Conservation (phyloP, 2,113 vertebrate species). For the Hipposideros armiger region DNA sequence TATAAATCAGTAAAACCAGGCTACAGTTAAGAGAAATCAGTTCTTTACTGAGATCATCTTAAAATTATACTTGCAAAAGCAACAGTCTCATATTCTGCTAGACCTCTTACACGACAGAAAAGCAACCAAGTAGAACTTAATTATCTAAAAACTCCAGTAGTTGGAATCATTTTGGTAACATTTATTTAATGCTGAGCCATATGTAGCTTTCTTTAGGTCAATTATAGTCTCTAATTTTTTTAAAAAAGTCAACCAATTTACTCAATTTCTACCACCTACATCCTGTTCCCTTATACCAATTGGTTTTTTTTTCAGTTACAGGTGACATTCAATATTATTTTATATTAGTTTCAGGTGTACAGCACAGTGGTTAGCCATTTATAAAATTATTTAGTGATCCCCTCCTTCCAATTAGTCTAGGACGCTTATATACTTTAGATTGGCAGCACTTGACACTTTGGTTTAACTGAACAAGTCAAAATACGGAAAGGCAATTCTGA, state of each 20-base stretch:
- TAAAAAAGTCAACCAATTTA: neutral
- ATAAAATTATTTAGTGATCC: no score
- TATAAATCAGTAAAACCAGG: slow-evolving; percentile 45
- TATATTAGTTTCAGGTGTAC: no score
- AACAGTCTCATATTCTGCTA: neutral
- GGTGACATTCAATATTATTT: no score
- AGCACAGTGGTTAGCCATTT: no score
- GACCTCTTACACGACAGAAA: neutral
- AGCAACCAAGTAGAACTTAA: neutral
- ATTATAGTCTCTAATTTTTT: neutral
- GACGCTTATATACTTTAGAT: neutral
- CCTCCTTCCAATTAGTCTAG: no score
- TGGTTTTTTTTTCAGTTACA: no score
- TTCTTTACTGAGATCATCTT: slow-evolving; percentile 39
- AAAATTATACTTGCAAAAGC: slow-evolving; percentile 22
- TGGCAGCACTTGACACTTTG: neutral
- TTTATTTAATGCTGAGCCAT: neutral
- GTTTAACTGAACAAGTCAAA: slow-evolving; percentile 49
- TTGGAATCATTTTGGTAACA: neutral
- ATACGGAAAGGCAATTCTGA: neutral
- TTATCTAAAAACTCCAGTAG: neutral
- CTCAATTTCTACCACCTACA: neutral
- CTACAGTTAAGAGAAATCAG: neutral
- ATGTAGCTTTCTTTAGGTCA: slow-evolving; percentile 45
- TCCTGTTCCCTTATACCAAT: neutral